These are phyloP conservation scores for Poecilia gillii DNA, from an alignment of 2,797 vertebrate species.

Conservation along the genomic window DNA sequence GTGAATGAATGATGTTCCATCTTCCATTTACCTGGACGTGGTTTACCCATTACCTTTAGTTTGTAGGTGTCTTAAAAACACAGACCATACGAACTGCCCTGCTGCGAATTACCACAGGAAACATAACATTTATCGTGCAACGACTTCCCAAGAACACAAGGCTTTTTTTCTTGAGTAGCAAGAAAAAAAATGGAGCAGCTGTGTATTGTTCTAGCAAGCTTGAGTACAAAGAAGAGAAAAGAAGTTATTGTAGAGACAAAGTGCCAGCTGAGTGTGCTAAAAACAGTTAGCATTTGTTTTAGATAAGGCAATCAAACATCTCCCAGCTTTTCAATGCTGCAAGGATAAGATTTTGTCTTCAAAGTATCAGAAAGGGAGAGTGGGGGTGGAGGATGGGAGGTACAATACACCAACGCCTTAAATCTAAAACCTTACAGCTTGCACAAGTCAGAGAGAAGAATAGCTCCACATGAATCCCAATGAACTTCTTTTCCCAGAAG, in stretches of 20 bases:
- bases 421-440: constrained; percentile 56
- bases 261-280: constrained; percentile 36
- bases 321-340: constrained; percentile 40
- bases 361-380: constrained; percentile 28
- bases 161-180: not conserved
- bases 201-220: constrained; percentile 31
- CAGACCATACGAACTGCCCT: not conserved
- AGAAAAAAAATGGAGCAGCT: not conserved
- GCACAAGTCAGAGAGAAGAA: constrained; percentile 46
- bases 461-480: constrained; percentile 33
- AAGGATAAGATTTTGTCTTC: constrained; percentile 51
- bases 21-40: not conserved
- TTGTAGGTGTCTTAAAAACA: not conserved
- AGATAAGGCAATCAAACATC: constrained; percentile 63
- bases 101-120: not conserved
- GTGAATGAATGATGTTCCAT: not conserved
- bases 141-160: constrained; percentile 17
- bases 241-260: constrained; percentile 32
- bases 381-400: not conserved
- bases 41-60: not conserved
- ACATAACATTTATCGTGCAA: not conserved
- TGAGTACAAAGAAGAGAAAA: constrained; percentile 31
- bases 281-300: constrained; percentile 55
- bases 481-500: constrained; percentile 18
- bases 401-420: constrained; percentile 46